Evolutionary conservation across 2,113 vertebrate genomes (phyloP).

Genomic region (Procapra przewalskii): DNA sequence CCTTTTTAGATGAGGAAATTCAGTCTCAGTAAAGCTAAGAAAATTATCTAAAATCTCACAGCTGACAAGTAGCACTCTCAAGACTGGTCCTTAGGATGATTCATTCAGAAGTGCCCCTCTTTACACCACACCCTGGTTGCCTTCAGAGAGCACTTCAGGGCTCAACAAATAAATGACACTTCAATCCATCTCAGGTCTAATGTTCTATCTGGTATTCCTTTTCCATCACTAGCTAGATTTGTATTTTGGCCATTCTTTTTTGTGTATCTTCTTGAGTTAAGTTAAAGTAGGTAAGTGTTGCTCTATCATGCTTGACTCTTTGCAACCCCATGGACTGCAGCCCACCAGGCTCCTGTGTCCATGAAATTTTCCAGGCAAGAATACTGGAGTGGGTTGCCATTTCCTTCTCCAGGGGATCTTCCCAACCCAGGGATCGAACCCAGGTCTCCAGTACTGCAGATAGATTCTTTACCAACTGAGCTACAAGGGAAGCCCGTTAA

Average conservation of each 20-base stretch:
- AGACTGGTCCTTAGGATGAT: neutral
- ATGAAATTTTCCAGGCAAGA: neutral
- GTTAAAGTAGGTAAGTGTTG: neutral
- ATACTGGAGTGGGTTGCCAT: neutral
- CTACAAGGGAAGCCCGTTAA: neutral
- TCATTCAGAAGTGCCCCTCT: neutral
- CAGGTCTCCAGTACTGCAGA: neutral
- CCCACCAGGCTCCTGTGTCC: neutral
- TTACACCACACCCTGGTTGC: neutral
- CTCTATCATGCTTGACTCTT: neutral
- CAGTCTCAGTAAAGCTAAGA: slow-evolving; percentile 17
- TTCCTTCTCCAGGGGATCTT: neutral
- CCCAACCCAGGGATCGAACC: neutral
- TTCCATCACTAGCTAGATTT: neutral
- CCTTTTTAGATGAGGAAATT: neutral
- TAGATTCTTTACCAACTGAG: neutral
- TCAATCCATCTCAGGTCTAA: neutral
- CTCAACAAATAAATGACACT: slow-evolving; percentile 18
- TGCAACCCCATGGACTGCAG: neutral
- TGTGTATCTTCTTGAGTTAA: neutral
- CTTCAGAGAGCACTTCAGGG: neutral
- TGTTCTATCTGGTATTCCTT: neutral
- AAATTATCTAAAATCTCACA: slow-evolving; percentile 6
- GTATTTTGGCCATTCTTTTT: neutral
- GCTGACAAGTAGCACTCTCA: neutral